Base-by-base conservation (phyloP, 1,140 invertebrate genomes). In the Trichonephila clavipes region DNA sequence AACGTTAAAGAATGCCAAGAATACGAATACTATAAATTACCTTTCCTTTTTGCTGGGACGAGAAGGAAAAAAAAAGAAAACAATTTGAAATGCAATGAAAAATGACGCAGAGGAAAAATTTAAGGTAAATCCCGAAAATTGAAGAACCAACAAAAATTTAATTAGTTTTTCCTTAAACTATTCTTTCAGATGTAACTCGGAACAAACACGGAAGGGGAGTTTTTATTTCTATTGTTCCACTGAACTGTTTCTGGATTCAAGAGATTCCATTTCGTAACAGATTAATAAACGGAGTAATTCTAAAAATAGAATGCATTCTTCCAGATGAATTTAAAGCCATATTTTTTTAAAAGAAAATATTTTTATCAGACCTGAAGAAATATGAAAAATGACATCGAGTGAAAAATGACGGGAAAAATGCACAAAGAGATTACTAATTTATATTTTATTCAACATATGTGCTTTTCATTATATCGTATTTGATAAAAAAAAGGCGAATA, bases 31-130 rank as follows among this genome's bases (percentile, higher is more conserved):
- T 77, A 77, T 40, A 77, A 77, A 77, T 77, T 77, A 40, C 28
- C 28, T 77, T 77, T 77, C 34, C 28, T 77, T 16, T 40, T 77
- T 24, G 4, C 28, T 16, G 19, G 16, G 61, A 62, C 2, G 61
- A 62, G 19, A 16, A 77, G 6, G 14, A 77, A 28, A 28, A 34
- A 34, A 77, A 34, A 19, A 16, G 28, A 34, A 18, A 77, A 77
- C 69, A 77, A 77, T 77, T 77, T 77, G 69, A 77, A 77, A 77
- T 77, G 69, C 28, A 3, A 77, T 77, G 69, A 77, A 77, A 77
- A 77, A 77, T 77, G 69, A 77, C 14, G 69, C 69, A 77, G 5
- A 34, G 69, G 28, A 28, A 77, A 77, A 77, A 77, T 77, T 77
- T 24, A 77, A 77, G 69, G 69, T 77, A 77, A 77, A 77, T 77